phyloP scores from a whole-genome alignment of 2,113 vertebrate genomes.

The Nerophis lumbriciformis region DNA sequence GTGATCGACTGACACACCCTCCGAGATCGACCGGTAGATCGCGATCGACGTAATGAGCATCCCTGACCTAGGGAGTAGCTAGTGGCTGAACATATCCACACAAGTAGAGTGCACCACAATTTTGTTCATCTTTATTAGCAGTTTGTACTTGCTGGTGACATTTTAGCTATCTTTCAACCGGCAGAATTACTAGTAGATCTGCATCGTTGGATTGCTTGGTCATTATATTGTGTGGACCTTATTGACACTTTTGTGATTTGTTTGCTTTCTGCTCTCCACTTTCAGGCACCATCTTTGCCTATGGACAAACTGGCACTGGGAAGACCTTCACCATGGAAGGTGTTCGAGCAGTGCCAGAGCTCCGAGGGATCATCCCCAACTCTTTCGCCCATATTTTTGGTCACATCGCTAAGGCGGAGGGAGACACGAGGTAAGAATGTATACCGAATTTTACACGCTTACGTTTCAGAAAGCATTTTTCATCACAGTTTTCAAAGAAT shows the following conservation, averaged over 20 bases:
- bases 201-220: neutral
- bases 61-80: too few species aligned
- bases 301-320: conserved; percentile 98
- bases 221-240: neutral
- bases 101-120: too few species aligned
- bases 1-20: too few species aligned
- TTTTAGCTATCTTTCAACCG: too few species aligned
- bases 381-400: conserved; percentile 98
- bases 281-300: conserved; percentile 97
- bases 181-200: too few species aligned
- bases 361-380: conserved; percentile 96
- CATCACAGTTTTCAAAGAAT: too few species aligned
- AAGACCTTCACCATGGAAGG: conserved; percentile 99
- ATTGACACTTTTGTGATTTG: neutral
- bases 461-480: too few species aligned
- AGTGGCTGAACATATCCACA: too few species aligned
- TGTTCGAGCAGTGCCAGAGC: conserved; percentile 92
- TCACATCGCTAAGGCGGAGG: conserved; percentile 97
- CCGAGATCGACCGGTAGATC: too few species aligned
- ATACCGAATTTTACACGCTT: neutral
- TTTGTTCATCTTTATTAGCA: too few species aligned
- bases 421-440: conserved; percentile 87
- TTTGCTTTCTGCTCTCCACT: conserved; percentile 18
- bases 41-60: too few species aligned
- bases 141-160: too few species aligned